Conservation (phyloP, 2,888 invertebrate species). For the Ypsolopha scabrella region DNA sequence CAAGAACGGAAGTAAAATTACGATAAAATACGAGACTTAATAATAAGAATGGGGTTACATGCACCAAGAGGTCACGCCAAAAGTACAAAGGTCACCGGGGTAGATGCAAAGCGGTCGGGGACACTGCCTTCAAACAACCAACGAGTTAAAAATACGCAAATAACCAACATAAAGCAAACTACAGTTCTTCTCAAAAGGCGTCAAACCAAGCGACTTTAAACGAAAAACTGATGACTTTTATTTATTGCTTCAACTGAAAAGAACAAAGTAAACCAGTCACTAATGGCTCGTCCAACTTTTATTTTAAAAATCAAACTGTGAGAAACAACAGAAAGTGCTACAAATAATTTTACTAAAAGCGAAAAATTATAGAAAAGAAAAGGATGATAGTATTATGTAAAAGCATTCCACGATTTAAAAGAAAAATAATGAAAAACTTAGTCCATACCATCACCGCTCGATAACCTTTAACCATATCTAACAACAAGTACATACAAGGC, state of each 20-base stretch:
- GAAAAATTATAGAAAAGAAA: constrained; percentile 30
- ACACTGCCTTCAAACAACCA: constrained; percentile 69
- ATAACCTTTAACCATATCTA: no score
- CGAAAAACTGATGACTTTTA: constrained; percentile 14
- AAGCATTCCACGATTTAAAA: constrained; percentile 31
- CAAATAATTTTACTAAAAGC: constrained; percentile 12
- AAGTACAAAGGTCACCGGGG: constrained; percentile 50
- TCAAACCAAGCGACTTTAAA: constrained; percentile 40
- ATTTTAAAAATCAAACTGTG: background rate
- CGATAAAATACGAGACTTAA: constrained; percentile 34
- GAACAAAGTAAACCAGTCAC: background rate
- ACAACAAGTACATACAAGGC: no score
- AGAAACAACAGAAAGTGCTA: background rate
- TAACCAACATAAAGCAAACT: constrained; percentile 39
- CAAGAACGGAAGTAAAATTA: constrained; percentile 25
- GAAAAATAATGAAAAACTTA: background rate
- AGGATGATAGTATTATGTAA: constrained; percentile 22
- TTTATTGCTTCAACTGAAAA: background rate
- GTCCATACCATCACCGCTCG: background rate
- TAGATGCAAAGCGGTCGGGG: constrained; percentile 70
- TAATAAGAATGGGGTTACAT: constrained; percentile 46
- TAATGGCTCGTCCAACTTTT: background rate
- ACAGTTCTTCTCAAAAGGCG: constrained; percentile 33
- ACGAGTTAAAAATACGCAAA: constrained; percentile 55
- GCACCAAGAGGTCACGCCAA: constrained; percentile 72